Evolutionary conservation across 1,140 invertebrate genomes (phyloP), one percentile per base, ranked within the genome.

Genomic region (Diabrotica undecimpunctata): DNA sequence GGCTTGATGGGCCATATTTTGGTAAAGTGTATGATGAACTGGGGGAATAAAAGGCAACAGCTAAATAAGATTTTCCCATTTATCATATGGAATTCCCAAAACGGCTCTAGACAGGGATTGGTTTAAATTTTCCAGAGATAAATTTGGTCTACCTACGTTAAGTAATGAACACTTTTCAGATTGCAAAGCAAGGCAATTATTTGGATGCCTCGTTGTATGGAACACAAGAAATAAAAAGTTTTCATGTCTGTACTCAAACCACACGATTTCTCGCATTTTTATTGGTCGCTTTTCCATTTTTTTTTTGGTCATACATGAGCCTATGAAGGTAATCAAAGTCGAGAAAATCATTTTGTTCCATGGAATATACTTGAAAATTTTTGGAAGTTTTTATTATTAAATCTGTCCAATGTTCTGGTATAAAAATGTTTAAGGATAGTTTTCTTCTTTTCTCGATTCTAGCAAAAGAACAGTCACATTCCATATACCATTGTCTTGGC

Each of bases 401-500:
- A n/a, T n/a, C n/a, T n/a, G n/a, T n/a, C n/a, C n/a, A n/a, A n/a
- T n/a, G n/a, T n/a, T n/a, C n/a, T n/a, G n/a, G n/a, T n/a, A n/a
- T n/a, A n/a, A n/a, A n/a, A n/a, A n/a, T n/a, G n/a, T n/a, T n/a
- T n/a, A n/a, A n/a, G n/a, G n/a, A n/a, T n/a, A n/a, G n/a, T n/a
- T n/a, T n/a, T n/a, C n/a, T n/a, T n/a, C n/a, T n/a, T n/a, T 63
- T 50, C 12, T 63, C 62, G 35, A 56, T 63, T 14, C 0, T 11
- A 62, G 9, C 37, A 41, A 63, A 63, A 11, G 53, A 56, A 6
- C 38, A 5, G 10, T 63, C 53, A 12, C 54, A 63, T 4, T 63
- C 54, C 53, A 63, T 63, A 50, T 56, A 63, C 12, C 37, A 56
- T 12, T 63, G 53, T 1, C 62, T 54, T 9, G 62, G 39, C 37